Base-by-base conservation (phyloP, 2,113 vertebrate species). In the Syngnathoides biaculeatus region DNA sequence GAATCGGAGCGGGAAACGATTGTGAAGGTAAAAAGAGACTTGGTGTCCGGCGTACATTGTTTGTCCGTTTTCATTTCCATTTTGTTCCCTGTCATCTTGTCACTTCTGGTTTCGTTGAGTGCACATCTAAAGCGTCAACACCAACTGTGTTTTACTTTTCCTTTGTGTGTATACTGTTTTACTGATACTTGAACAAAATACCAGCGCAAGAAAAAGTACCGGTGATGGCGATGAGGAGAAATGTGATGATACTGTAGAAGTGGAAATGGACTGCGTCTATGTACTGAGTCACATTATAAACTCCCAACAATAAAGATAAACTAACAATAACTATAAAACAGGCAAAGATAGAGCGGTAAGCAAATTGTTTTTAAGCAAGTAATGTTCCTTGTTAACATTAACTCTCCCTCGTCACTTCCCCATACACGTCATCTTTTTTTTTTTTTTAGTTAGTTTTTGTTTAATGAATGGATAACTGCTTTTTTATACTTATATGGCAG, bases 1-100 rank as follows among this genome's bases (percentile, higher is more conserved):
- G 82, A 78, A 62, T 69, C 30, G n/a, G 78, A 24, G 74, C 65
- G 61, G 82, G 82, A 85, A 88, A 79, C 72, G 52, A 82, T 81
- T 71, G 82, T 73, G 78, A 65, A 77, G 81, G 79, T 84, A 81
- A 86, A 88, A 77, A n/a, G 78, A 86, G 83, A 82, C 75, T 75
- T 79, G 77, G 67, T 81, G 82, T 84, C 75, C 81, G 40, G 74
- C 78, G 71, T 61, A 59, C 84, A 84, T 72, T 79, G 73, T 77
- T 73, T 81, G 81, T 87, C 71, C 84, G 83, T 88, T 90, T 85
- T 80, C 71, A 72, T 40, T 56, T 68, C 69, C 63, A 55, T 4
- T 55, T 22, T 61, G 20, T 11, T n/a, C 58, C 40, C 38, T 6
- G 52, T 55, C 52, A 55, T 24, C 9, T 26, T 5, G 6, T 47